Percentiles rank a stretch among this genome's conserved stretches.
phyloP scores from a whole-genome alignment of 2,113 vertebrate genomes.

The Bubalus kerabau region DNA sequence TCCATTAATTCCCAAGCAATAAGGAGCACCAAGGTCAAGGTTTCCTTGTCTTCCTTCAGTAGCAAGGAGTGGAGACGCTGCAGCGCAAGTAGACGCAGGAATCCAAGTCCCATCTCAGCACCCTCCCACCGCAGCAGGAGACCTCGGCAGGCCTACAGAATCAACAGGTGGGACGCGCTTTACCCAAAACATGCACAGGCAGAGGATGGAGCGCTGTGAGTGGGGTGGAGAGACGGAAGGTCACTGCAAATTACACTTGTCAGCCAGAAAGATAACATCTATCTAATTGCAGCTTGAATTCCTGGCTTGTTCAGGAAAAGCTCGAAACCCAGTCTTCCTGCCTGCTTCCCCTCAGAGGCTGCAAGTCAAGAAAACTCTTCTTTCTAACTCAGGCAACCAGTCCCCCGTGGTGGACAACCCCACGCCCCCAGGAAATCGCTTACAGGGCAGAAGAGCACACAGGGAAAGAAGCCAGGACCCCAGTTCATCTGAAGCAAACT shows the following conservation, averaged over 20 bases:
- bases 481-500: background rate
- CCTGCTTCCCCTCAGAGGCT: background rate
- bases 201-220: accelerated
- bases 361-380: background rate
- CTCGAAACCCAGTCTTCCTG: background rate
- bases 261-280: background rate
- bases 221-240: background rate
- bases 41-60: background rate
- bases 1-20: background rate
- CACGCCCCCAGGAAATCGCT: background rate
- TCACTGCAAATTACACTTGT: background rate
- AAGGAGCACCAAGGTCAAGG: background rate
- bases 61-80: background rate
- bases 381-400: background rate
- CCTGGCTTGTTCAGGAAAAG: background rate
- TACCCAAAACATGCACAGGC: background rate
- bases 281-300: background rate
- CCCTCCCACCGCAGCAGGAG: background rate
- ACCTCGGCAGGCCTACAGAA: background rate
- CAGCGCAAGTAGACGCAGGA: background rate
- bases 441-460: background rate
- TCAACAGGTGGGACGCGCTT: background rate
- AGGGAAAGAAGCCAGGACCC: background rate
- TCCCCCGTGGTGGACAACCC: accelerated
- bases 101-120: background rate